Base-by-base conservation (phyloP, 2,797 vertebrate genomes). In the Leucoraja ocellata region DNA sequence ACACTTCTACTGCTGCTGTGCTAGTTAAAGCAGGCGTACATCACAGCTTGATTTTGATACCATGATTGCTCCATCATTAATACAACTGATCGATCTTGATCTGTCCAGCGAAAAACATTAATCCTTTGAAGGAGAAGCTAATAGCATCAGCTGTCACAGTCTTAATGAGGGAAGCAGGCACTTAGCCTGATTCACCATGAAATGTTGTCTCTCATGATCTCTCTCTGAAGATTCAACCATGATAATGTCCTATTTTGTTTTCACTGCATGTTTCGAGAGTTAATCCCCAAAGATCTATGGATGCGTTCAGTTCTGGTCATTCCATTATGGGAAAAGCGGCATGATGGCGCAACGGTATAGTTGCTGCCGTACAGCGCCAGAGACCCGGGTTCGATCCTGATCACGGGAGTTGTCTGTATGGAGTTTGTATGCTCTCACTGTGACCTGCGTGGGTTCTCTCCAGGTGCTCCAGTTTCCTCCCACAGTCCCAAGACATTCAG, bases 51-150 rank as follows among this genome's bases (percentile, higher is more conserved):
- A 58, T n/a, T 28, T 84, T 13, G 81, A n/a, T 84, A 83, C 39
- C 46, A 25, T 63, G 25, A 61, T 84, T 8, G 18, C 32, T 73
- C 7, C 36, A 46, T 32, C 32, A 36, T 7, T 71, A 73, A 25
- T 71, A 18, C 63, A 91, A 73, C 65, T 39, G 32, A 23, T 91
- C 68, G 9, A 10, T 73, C 88, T 73, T 73, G 88, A 73, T 18
- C 21, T 91, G 88, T 73, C 68, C 10, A 25, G 32, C 71, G 13
- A 23, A 91, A 91, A 71, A 39, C 88, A 73, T 21, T 32, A 73
- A 21, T 39, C 28, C 84, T 6, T 91, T 73, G 65, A 88, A 88
- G 84, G 61, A 88, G 16, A 88, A 46, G 88, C 63, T 71, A 91
- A 91, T 46, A 25, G 65, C 32, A 91, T 91, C 88, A 73, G 65